Evolutionary conservation across 2,888 invertebrate genomes (phyloP), one percentile per base, ranked within the genome.

Genomic region (Hydrotaea cyrtoneurina): DNA sequence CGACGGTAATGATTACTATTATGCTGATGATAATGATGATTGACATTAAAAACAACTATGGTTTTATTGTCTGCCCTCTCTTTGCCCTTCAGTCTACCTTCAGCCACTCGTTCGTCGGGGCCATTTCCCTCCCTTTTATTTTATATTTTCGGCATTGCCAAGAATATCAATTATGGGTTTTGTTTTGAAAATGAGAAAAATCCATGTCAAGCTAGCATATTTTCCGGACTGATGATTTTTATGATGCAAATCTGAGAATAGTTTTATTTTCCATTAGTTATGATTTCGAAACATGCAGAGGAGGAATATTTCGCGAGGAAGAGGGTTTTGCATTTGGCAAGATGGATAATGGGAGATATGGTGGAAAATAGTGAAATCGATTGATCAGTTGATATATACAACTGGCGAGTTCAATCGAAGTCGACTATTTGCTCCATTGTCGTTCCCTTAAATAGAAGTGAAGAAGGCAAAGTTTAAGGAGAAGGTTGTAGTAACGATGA

Each of bases 171-270:
- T 80, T 78, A 78, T 75, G 80, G 78, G 69, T 75, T 66, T 73
- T 59, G 46, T 64, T 72, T 66, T 7, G 8, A 76, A 62, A 62
- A 69, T 55, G 4, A 53, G 39, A 59, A 10, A 59, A 17, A 77
- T 66, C 66, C 76, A 80, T 83, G 80, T 77, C 80, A 83, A 74
- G 62, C 83, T 77, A 83, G 69, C 59, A 83, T 83, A 80, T 73
- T 80, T 77, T 80, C 77, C 83, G 74, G 26, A 50, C 59, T 69
- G 80, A 50, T 80, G 76, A 76, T 73, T 83, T 80, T 80, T 19
- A 46, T 21, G 74, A 43, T 23, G 39, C 43, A 46, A 46, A 69
- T 23, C 31, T 26, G 50, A 11, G 21, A 55, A 59, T 59, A 26
- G 11, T 59, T 23, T 59, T 26, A 19, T 76, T 73, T 55, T 43